phyloP scores from a whole-genome alignment of 35 echinoderm and acorn worm genomes.

The Heliocidaris tuberculata region DNA sequence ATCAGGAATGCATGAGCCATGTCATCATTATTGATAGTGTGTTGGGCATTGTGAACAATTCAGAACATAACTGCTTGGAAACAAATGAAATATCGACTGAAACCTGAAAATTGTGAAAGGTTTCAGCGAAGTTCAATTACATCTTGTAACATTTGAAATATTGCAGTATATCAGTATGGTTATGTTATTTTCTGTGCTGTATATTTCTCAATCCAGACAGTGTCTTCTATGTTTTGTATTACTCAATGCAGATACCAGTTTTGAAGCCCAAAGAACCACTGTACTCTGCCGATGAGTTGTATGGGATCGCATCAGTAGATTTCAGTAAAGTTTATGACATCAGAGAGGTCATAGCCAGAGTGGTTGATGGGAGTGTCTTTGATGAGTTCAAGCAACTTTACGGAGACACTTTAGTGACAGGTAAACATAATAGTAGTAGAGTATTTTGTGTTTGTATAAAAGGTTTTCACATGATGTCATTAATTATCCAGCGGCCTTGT shows the following conservation, averaged over 20 bases:
- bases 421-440: constrained; percentile 26
- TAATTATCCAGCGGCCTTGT: not conserved
- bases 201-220: not conserved
- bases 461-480: too few relatives aligned
- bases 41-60: too few relatives aligned
- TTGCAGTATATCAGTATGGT: too few relatives aligned
- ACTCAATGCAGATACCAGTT: constrained; percentile 67
- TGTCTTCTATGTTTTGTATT: not conserved
- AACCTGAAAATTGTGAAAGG: too few relatives aligned
- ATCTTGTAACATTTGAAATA: too few relatives aligned
- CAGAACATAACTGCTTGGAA: too few relatives aligned
- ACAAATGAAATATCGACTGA: too few relatives aligned
- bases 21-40: too few relatives aligned
- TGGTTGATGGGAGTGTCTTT: constrained; percentile 96
- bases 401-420: constrained; percentile 93
- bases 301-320: constrained; percentile 83
- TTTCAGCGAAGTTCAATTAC: too few relatives aligned
- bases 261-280: constrained; percentile 75
- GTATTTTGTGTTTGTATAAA: not conserved
- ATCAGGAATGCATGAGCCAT: too few relatives aligned
- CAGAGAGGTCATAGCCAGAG: constrained; percentile 90
- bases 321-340: constrained; percentile 96
- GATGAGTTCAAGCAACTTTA: constrained; percentile 96
- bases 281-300: constrained; percentile 80
- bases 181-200: not conserved